phyloP scores from a whole-genome alignment of 64 coral and sea anemone genomes.

The Montipora foliosa region DNA sequence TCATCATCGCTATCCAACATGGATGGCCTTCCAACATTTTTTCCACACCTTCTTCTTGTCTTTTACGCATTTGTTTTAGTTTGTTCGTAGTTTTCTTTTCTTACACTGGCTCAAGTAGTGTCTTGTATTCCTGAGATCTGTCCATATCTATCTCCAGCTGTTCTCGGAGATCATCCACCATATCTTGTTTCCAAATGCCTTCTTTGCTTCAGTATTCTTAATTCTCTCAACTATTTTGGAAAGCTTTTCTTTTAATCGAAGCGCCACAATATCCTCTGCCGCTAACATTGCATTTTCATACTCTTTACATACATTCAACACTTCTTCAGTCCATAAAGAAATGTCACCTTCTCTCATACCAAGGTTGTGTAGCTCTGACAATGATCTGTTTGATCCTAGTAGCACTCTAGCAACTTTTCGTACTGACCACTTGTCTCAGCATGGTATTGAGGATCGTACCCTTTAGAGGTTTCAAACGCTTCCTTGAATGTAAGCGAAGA shows the following conservation, averaged over 20 bases:
- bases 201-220: conserved; percentile 27
- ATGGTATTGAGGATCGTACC: not conserved
- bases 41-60: conserved; percentile 17
- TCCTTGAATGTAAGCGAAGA: not conserved
- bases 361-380: conserved; percentile 39
- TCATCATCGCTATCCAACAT: conserved; percentile 49
- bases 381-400: conserved; percentile 44
- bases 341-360: conserved; percentile 18
- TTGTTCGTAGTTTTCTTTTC: conserved; percentile 24
- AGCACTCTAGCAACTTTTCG: conserved; percentile 60
- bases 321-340: conserved; percentile 33
- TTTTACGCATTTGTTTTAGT: conserved; percentile 18
- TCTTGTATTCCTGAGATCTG: conserved; percentile 20
- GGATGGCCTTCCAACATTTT: not conserved
- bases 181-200: conserved; percentile 24
- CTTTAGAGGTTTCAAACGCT: conserved; percentile 2
- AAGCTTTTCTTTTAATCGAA: not conserved
- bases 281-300: conserved; percentile 29
- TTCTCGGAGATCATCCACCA: conserved; percentile 29
- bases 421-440: conserved; percentile 27
- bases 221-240: conserved; percentile 8
- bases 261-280: not conserved
- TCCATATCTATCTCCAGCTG: conserved; percentile 28
- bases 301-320: conserved; percentile 21
- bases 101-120: conserved; percentile 8